Percentiles rank a stretch among this genome's conserved stretches.
These are phyloP conservation scores for Ophiothrix spiculata DNA, from an alignment of 35 echinoderm and acorn worm genomes.

Conservation along the genomic window DNA sequence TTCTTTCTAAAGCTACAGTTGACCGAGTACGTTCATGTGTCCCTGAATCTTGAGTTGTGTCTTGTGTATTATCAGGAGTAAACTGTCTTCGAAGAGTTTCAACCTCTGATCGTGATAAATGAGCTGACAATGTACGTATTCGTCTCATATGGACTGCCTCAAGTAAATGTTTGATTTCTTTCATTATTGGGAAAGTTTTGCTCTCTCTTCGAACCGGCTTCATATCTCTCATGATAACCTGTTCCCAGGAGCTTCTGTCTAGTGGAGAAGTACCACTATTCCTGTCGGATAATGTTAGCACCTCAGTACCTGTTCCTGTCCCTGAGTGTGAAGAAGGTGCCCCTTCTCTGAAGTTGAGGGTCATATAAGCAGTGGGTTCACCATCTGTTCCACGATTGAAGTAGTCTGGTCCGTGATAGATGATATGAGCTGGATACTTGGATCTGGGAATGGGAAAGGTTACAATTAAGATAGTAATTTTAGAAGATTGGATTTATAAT, in stretches of 20 bases:
- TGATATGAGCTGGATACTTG: slow-evolving; percentile 60
- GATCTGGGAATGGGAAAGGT: slow-evolving; percentile 22
- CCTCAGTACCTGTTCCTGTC: slow-evolving; percentile 46
- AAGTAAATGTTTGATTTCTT: slow-evolving; percentile 56
- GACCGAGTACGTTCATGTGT: slow-evolving; percentile 48
- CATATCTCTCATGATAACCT: slow-evolving; percentile 15
- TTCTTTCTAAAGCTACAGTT: slow-evolving; percentile 62
- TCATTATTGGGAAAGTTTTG: slow-evolving; percentile 43
- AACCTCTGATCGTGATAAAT: slow-evolving; percentile 63
- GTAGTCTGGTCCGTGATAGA: slow-evolving; percentile 67
- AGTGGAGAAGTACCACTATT: background rate
- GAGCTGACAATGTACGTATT: slow-evolving; percentile 65
- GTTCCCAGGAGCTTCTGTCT: background rate
- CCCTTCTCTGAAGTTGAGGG: slow-evolving; percentile 54
- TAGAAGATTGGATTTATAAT: no score
- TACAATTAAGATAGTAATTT: no score
- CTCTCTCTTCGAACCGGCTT: slow-evolving; percentile 28
- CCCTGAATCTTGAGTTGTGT: slow-evolving; percentile 16
- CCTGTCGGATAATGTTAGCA: slow-evolving; percentile 57
- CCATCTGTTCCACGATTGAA: slow-evolving; percentile 65
- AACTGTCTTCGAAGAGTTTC: slow-evolving; percentile 55
- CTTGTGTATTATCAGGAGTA: slow-evolving; percentile 12
- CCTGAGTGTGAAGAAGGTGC: slow-evolving; percentile 38
- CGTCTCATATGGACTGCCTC: slow-evolving; percentile 63
- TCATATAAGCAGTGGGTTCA: slow-evolving; percentile 67